phyloP scores from a whole-genome alignment of 2,113 vertebrate genomes.

The Pelvicachromis taeniatus region DNA sequence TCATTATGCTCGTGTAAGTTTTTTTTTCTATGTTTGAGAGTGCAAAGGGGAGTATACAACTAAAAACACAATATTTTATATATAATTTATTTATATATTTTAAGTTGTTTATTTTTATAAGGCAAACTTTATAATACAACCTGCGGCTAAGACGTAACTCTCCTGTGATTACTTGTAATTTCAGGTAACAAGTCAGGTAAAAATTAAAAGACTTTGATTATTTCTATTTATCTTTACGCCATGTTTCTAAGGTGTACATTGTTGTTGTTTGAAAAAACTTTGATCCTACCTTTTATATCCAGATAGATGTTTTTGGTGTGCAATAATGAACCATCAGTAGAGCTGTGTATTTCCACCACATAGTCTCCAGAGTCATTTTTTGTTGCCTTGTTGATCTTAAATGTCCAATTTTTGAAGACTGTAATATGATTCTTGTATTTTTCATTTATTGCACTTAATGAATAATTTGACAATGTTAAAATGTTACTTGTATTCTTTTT shows the following conservation, averaged over 20 bases:
- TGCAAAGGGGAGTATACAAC: not conserved
- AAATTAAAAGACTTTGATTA: not conserved
- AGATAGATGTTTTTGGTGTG: not conserved
- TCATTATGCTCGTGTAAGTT: not conserved
- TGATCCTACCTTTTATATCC: slow-evolving; percentile 7
- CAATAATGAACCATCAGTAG: fast-evolving
- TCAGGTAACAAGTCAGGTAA: not conserved
- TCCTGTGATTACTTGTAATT: not conserved
- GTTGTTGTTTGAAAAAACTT: not conserved
- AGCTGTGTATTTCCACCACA: not conserved
- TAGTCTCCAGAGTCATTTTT: slow-evolving; percentile 26
- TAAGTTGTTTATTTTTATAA: not conserved
- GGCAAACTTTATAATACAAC: not conserved
- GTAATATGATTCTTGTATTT: not conserved
- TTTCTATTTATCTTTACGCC: not conserved
- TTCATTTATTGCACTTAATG: not conserved
- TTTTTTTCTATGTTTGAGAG: not conserved
- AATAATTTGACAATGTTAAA: not conserved
- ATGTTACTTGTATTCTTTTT: not conserved
- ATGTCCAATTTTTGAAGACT: not conserved
- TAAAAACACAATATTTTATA: not conserved
- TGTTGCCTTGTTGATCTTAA: not conserved
- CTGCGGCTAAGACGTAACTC: not conserved
- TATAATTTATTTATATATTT: not conserved
- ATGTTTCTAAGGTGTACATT: not conserved